phyloP scores from a whole-genome alignment of 2,888 invertebrate genomes.

The Caenorhabditis afra region DNA sequence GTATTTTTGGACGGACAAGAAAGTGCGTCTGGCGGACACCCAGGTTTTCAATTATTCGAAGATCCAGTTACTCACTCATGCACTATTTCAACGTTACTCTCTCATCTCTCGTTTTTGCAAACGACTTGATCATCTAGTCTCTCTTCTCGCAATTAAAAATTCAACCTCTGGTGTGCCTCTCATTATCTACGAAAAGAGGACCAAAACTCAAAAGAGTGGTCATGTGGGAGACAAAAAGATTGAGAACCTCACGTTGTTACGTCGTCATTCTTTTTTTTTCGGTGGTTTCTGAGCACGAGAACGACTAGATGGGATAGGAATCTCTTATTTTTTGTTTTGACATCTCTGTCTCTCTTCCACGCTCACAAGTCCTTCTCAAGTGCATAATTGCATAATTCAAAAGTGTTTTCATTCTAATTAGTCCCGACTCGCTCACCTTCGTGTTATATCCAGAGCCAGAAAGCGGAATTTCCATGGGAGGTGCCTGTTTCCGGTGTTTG shows the following conservation, averaged over 20 bases:
- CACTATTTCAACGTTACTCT: not conserved
- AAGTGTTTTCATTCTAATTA: no score
- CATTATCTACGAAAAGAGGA: slow-evolving; percentile 14
- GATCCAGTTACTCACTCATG: slow-evolving; percentile 2
- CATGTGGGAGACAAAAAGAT: slow-evolving; percentile 12
- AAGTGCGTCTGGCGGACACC: slow-evolving; percentile 33
- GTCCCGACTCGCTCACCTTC: no score
- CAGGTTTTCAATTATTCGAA: slow-evolving; percentile 26
- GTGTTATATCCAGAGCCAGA: slow-evolving; percentile 26
- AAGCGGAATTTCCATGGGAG: slow-evolving; percentile 28
- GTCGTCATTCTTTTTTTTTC: not conserved
- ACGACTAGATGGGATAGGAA: not conserved
- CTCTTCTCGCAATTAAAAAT: slow-evolving; percentile 26
- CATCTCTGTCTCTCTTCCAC: no score
- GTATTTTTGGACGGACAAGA: slow-evolving; percentile 33
- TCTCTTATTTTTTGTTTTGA: slow-evolving; percentile 8
- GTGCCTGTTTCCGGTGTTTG: slow-evolving; percentile 49
- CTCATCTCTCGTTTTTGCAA: not conserved
- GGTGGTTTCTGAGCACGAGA: no score
- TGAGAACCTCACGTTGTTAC: slow-evolving; percentile 10
- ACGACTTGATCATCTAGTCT: slow-evolving; percentile 23
- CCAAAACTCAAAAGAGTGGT: slow-evolving; percentile 19
- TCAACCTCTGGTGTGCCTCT: slow-evolving; percentile 21
- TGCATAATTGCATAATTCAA: no score
- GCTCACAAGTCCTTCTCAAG: no score